Conservation (phyloP, 2,888 invertebrate genomes). For the Diaprepes abbreviatus region DNA sequence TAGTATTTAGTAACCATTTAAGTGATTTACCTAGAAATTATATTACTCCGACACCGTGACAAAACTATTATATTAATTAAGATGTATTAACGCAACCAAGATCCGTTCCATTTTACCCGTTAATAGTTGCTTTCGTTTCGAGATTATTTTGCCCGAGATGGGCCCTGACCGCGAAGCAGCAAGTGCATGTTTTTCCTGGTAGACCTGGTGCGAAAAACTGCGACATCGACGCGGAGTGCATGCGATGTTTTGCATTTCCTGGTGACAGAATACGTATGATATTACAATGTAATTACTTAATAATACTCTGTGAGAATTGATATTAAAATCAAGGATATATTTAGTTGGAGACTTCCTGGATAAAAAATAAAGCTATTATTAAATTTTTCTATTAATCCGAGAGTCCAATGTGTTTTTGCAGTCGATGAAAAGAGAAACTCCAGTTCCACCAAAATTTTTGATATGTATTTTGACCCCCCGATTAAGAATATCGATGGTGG, state of each 20-base stretch:
- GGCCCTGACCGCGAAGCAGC: constrained; percentile 43
- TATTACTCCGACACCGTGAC: too few species aligned
- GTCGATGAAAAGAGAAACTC: too few species aligned
- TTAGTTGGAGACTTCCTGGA: background rate
- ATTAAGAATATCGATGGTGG: too few species aligned
- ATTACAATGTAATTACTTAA: constrained; percentile 12
- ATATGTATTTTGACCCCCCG: too few species aligned
- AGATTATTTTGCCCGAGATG: constrained; percentile 43
- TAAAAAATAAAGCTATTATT: background rate
- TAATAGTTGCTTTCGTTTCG: constrained; percentile 18
- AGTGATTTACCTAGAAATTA: too few species aligned
- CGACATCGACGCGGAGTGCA: constrained; percentile 2
- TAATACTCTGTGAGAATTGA: background rate
- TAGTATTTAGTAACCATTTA: too few species aligned
- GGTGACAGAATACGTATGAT: constrained; percentile 1
- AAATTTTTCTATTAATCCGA: too few species aligned
- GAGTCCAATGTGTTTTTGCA: too few species aligned
- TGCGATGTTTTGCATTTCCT: constrained; percentile 23
- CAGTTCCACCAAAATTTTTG: too few species aligned
- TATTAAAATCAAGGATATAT: background rate
- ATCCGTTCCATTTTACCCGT: constrained; percentile 22
- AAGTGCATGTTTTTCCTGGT: constrained; percentile 38
- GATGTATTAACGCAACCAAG: background rate
- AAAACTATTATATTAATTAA: too few species aligned
- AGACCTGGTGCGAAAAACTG: constrained; percentile 11